Evolutionary conservation across 2,113 vertebrate species (phyloP), one percentile per base, ranked within the genome.

Genomic region (Ammodytes marinus): DNA sequence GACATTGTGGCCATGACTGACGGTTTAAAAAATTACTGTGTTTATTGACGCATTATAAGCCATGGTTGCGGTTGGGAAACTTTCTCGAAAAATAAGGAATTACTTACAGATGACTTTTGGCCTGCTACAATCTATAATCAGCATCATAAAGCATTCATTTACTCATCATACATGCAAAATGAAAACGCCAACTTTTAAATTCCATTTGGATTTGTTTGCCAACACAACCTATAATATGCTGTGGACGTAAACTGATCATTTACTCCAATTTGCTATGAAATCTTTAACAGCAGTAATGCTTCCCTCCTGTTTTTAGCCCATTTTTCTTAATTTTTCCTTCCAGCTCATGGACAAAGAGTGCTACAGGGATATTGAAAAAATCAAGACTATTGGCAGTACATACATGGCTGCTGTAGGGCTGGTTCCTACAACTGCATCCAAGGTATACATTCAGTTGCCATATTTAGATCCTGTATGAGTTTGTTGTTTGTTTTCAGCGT

Each of bases 361-460:
- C 89, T 99, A 99, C 94, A 97, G 95, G 90, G 97, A 99, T 65
- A 97, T 99, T 74, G 98, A 99, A 95, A 99, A 99, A 92, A 99
- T 99, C 92, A 99, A 99, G 95, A 99, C 98, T 69, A 99, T 99
- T 46, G 98, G 98, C 81, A 99, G 98, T 85, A 99, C 98, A 2
- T 99, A 99, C 87, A 99, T 99, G 98, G 97, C 97, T 74, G 98
- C 98, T 3, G 97, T 98, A 69, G 98, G 98, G 84, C 96, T 99
- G 13, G 97, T 97, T 71, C 98, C 98, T 85, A 97, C 97, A n/a
- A 95, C 96, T 0, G 96, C 94, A 84, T 95, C 96, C 83, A 97
- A 97, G 97, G 98, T 99, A 93, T 88, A 67, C 61, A 60, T 40
- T 4, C 49, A 42, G 4, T 0, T n/a, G 42, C 67, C 70, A 53